Evolutionary conservation across 2,113 vertebrate species (phyloP), one percentile per base, ranked within the genome.

Genomic region (Carettochelys insculpta): DNA sequence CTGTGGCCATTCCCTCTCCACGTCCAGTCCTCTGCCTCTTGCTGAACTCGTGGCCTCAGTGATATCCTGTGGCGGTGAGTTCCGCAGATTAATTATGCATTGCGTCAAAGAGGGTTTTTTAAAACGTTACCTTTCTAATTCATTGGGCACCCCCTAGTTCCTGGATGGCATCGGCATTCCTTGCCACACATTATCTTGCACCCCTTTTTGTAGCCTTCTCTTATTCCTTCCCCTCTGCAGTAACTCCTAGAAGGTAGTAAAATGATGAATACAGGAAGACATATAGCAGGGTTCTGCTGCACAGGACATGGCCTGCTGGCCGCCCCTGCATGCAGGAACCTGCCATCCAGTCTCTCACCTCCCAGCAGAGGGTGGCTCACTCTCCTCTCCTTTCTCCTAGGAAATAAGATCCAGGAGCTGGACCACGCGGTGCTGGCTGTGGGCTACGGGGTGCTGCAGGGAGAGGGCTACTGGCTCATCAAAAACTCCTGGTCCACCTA

Each of bases 401-500:
- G 98, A 53, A 98, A 98, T 0, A 96, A 95, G 20, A 73, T 61
- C 0, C 87, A 94, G 1, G 97, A 97, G 13, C 88, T 98, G 95
- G 98, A 98, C 89, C 98, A 98, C 1, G 97, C 98, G 0, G 98
- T 98, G 94, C 97, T 98, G 3, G 98, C 97, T 1, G 98, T 98
- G 80, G 98, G 98, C 29, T 98, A 97, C 3, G 98, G 98, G 38
- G 93, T 95, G 50, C 94, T 98, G 75, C 68, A 90, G 0, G 97
- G 95, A 6, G 90, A 98, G 75, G 90, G 96, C 2, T 98, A 98
- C 90, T 98, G 98, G 98, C 87, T 99, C 47, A 87, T 98, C 79
- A 98, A 98, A 96, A 99, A 98, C 94, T 98, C 98, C 2, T 98
- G 98, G 98, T 98, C 98, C 80, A 98, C 97, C 0, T 98, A 98